Percentiles rank a stretch among this genome's conserved stretches.
Conservation (phyloP, 53 echinoderm and acorn worm genomes). For the Pentamera pediparva region DNA sequence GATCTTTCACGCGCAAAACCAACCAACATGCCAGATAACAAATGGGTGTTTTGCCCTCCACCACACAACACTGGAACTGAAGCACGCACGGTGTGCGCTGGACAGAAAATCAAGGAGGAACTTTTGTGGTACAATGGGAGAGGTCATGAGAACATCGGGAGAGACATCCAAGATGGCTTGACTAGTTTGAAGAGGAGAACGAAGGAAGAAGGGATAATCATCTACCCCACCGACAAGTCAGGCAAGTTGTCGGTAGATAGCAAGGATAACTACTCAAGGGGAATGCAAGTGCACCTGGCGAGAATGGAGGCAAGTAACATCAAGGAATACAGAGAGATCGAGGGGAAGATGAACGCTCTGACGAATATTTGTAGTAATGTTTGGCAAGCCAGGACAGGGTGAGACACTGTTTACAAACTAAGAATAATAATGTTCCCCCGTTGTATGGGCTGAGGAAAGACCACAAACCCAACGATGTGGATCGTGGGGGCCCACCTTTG, state of each 20-base stretch:
- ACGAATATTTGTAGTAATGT: background rate
- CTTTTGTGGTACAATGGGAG: background rate
- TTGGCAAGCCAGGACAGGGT: conserved; percentile 17
- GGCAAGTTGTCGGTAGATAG: background rate
- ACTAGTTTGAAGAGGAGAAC: background rate
- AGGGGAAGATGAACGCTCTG: conserved; percentile 2
- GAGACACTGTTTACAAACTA: conserved; percentile 11
- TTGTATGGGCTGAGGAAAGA: conserved; percentile 29
- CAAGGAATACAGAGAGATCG: background rate
- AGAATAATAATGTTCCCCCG: conserved; percentile 28
- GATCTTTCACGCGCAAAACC: background rate
- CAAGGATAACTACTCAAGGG: background rate
- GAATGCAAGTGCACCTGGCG: background rate
- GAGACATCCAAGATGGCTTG: background rate
- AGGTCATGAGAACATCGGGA: conserved; percentile 4
- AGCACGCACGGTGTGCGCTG: background rate
- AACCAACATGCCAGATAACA: conserved; percentile 7
- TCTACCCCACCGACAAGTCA: background rate
- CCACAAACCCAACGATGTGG: background rate
- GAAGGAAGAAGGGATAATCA: background rate
- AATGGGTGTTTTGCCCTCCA: background rate
- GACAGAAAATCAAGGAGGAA: conserved; percentile 13
- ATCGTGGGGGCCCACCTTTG: conserved; percentile 11
- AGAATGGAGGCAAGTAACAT: background rate
- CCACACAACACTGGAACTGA: background rate